Base-by-base conservation (phyloP, 2,113 vertebrate genomes). In the Sinocyclocheilus maitianheensis region DNA sequence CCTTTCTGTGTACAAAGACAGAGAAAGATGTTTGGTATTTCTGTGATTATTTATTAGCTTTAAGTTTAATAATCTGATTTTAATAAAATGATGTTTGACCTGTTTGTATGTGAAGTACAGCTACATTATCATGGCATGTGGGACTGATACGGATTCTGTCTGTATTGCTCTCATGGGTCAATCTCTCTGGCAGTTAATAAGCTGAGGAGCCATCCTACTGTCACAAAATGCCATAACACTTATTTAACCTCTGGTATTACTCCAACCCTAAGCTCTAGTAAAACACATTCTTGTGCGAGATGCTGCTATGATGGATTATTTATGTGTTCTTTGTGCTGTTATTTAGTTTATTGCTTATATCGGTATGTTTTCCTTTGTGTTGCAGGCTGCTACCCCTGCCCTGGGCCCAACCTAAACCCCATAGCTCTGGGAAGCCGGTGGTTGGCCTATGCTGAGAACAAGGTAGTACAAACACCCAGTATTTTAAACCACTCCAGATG, bases 401-500 rank as follows among this genome's bases (percentile, higher is more conserved):
- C 98, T 4, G 98, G 98, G 87, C 98, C 97, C 89, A 98, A 97
- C 91, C 97, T 98, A 94, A 99, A 99, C 92, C 98, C 98, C 22
- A 94, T 99, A 85, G 97, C 98, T 87, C 94, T 99, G 81, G 98
- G 98, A 86, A 96, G 96, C 87, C 97, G 98, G 81, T 99, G 98
- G 98, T 95, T 99, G 55, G 98, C 97, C 85, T 99, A 99, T 74
- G 97, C 98, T 75, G 98, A 99, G 92, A 99, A 99, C 92, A 99
- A 99, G 97, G 98, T 99, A 95, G 93, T 84, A 48, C 79, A 24
- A 77, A 46, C 85, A 89, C 43, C 18, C 74, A 69, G 18, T 13
- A 67, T 72, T 12, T 51, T 37, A 76, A 48, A 72, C 46, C 6
- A 30, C 10, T 22, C 63, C 67, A 86, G 34, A 74, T 62, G 37